Percentiles rank a stretch among this genome's conserved stretches.
phyloP scores from a whole-genome alignment of 1,140 invertebrate species.

The Agrypnia vestita region DNA sequence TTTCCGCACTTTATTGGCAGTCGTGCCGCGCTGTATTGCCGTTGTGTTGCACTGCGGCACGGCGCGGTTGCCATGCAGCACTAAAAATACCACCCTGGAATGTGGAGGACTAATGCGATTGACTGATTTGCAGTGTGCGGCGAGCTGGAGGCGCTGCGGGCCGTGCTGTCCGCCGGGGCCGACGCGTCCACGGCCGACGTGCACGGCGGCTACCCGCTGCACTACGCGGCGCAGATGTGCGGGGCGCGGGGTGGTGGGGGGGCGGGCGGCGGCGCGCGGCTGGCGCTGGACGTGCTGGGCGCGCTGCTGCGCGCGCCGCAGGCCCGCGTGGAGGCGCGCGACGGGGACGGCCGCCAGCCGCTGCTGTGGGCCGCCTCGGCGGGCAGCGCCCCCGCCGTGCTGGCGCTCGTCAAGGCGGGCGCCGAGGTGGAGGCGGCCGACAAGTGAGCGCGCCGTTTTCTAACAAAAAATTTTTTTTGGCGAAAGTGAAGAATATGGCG shows the following conservation, averaged over 20 bases:
- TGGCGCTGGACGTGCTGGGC: conserved; percentile 87
- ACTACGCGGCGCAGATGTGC: conserved; percentile 98
- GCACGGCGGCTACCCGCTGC: conserved; percentile 94
- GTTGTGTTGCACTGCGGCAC: too few species aligned
- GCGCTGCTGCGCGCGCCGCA: conserved; percentile 85
- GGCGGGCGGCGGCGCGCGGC: conserved; percentile 79
- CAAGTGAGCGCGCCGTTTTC: conserved; percentile 73
- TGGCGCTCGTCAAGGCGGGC: conserved; percentile 89
- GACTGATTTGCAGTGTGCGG: conserved; percentile 88
- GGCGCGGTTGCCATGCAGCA: too few species aligned
- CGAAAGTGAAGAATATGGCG: too few species aligned
- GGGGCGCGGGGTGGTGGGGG: conserved; percentile 81
- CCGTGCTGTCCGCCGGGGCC: conserved; percentile 88
- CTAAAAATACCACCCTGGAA: too few species aligned
- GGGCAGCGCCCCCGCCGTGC: conserved; percentile 92
- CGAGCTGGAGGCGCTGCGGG: conserved; percentile 88
- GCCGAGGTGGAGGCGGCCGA: conserved; percentile 85
- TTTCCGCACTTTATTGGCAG: too few species aligned
- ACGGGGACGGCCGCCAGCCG: conserved; percentile 94
- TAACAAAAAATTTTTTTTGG: too few species aligned
- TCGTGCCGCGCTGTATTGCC: too few species aligned
- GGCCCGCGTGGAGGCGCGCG: conserved; percentile 87
- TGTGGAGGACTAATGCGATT: too few species aligned
- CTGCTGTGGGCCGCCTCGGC: conserved; percentile 97
- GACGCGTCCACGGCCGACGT: conserved; percentile 90